phyloP scores from a whole-genome alignment of 2,888 invertebrate genomes.

The Lasiommata megera region DNA sequence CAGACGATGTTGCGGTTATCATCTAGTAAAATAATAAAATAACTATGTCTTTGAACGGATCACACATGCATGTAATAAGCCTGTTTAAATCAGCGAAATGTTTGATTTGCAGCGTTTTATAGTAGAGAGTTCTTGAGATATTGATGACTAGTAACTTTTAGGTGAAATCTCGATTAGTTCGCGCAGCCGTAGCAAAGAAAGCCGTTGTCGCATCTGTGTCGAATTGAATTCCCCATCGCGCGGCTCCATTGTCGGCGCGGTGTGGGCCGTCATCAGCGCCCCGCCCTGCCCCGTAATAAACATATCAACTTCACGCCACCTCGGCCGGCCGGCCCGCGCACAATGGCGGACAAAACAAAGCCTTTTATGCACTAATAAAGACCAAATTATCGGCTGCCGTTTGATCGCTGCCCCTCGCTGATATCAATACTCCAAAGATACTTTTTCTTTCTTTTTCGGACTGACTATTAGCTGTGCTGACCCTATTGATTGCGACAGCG shows the following conservation, averaged over 20 bases:
- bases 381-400: slow-evolving; percentile 47
- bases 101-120: too few relatives aligned
- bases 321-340: slow-evolving; percentile 48
- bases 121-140: too few relatives aligned
- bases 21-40: too few relatives aligned
- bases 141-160: not conserved
- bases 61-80: too few relatives aligned
- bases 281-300: slow-evolving; percentile 55
- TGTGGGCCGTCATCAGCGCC: slow-evolving; percentile 36
- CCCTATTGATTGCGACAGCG: too few relatives aligned
- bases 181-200: slow-evolving; percentile 1
- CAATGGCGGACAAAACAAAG: slow-evolving; percentile 55
- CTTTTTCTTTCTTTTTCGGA: too few relatives aligned
- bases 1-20: too few relatives aligned
- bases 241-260: slow-evolving; percentile 20
- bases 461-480: too few relatives aligned
- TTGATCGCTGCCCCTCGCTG: slow-evolving; percentile 12
- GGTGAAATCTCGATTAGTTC: not conserved
- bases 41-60: too few relatives aligned
- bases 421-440: not conserved
- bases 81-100: too few relatives aligned
- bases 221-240: slow-evolving; percentile 16
- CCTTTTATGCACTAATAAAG: slow-evolving; percentile 57
- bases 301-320: slow-evolving; percentile 65
- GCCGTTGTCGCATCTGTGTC: slow-evolving; percentile 22